Evolutionary conservation across 2,888 invertebrate species (phyloP).

Genomic region (Emmelina monodactyla): DNA sequence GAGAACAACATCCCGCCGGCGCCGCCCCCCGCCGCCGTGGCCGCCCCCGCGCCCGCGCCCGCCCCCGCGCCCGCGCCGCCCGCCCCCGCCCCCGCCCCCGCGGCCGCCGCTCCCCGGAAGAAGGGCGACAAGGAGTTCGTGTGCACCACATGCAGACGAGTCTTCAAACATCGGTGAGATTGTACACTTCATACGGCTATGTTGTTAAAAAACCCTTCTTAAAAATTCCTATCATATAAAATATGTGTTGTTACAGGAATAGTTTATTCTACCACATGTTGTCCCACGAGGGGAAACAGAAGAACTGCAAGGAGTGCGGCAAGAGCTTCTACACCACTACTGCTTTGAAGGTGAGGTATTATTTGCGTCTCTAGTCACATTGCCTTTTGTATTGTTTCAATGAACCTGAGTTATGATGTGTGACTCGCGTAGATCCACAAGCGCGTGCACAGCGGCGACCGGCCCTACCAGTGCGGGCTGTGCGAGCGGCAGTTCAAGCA

Average conservation of each 20-base stretch:
- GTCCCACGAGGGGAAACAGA: conserved; percentile 80
- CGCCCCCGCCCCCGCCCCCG: too few species aligned
- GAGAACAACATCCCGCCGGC: conserved; percentile 14
- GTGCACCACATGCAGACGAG: conserved; percentile 74
- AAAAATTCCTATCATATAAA: too few species aligned
- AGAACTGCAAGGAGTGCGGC: conserved; percentile 80
- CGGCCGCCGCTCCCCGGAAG: conserved; percentile 21
- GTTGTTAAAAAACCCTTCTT: too few species aligned
- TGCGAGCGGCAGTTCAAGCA: conserved; percentile 84
- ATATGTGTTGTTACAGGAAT: too few species aligned
- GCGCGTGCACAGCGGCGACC: conserved; percentile 83
- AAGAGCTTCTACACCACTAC: conserved; percentile 85
- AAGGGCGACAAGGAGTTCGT: conserved; percentile 42
- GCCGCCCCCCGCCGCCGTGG: conserved; percentile 8
- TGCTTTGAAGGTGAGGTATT: conserved; percentile 72
- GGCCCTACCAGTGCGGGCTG: conserved; percentile 82
- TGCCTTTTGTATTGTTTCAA: neutral
- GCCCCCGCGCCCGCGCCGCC: conserved; percentile 2
- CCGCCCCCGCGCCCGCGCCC: conserved; percentile 1
- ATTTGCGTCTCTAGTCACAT: too few species aligned
- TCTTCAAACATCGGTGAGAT: conserved; percentile 83
- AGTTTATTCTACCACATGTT: conserved; percentile 84
- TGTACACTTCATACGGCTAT: too few species aligned
- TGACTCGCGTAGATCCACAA: conserved; percentile 69
- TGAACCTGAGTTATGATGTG: too few species aligned